Evolutionary conservation across 2,888 invertebrate species (phyloP).

Genomic region (Resseliella maxima): DNA sequence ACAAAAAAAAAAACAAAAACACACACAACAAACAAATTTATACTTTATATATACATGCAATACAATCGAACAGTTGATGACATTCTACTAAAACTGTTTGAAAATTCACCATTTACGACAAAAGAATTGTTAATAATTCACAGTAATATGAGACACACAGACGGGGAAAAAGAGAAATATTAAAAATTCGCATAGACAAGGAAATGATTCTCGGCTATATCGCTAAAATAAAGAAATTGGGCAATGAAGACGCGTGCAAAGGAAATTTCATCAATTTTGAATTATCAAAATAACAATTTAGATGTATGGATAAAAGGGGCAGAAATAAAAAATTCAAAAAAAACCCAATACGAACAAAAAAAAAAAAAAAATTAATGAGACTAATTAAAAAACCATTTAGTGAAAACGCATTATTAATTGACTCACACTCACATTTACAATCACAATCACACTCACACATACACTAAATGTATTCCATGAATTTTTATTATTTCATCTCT

Average conservation of each 20-base stretch:
- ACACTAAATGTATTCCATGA: not conserved
- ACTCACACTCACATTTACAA: not conserved
- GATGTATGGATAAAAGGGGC: no score
- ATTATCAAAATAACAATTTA: no score
- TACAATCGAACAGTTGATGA: not conserved
- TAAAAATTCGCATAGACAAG: no score
- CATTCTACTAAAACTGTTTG: not conserved
- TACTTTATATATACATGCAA: constrained; percentile 46
- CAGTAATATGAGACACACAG: no score
- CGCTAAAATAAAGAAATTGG: not conserved
- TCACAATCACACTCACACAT: not conserved
- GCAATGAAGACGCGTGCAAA: no score
- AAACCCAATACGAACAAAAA: not conserved
- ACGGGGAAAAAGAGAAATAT: no score
- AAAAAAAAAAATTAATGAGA: not conserved
- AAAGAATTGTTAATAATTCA: constrained; percentile 32
- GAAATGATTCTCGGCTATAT: no score
- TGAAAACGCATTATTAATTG: constrained; percentile 3
- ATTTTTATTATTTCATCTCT: constrained; percentile 29
- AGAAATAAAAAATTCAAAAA: not conserved
- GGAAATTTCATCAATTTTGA: no score
- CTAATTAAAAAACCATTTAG: not conserved
- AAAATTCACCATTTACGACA: not conserved
- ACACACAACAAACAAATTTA: constrained; percentile 18
- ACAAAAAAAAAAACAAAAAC: not conserved